Evolutionary conservation across 2,888 invertebrate species (phyloP).

Genomic region (Norana najaformis): DNA sequence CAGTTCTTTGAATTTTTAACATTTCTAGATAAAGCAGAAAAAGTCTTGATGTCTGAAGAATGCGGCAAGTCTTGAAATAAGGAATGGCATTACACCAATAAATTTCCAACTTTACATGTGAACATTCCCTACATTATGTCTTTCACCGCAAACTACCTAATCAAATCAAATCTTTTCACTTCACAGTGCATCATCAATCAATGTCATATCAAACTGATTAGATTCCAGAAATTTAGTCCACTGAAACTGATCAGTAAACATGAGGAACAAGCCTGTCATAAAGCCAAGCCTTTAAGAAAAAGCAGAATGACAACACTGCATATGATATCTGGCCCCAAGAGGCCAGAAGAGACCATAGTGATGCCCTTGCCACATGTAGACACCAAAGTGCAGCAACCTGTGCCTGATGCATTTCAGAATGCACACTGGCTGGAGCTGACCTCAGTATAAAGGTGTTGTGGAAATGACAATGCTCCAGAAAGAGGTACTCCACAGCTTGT

Average conservation of each 20-base stretch:
- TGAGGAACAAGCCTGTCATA: not conserved
- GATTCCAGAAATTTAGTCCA: not conserved
- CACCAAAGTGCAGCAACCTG: not conserved
- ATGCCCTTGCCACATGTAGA: not conserved
- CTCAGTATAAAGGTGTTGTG: not conserved
- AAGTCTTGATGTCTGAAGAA: not conserved
- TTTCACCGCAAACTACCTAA: too few species aligned
- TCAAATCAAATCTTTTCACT: too few species aligned
- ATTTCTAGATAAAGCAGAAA: constrained; percentile 33
- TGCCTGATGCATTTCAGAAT: not conserved
- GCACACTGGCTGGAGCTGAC: not conserved
- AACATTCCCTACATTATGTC: not conserved
- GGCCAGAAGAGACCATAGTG: not conserved
- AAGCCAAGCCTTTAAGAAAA: not conserved
- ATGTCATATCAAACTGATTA: not conserved
- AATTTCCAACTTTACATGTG: not conserved
- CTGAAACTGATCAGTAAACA: not conserved
- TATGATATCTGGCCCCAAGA: not conserved
- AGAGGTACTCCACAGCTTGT: not conserved
- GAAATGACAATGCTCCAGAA: not conserved
- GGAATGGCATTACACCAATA: not conserved
- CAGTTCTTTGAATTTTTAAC: constrained; percentile 26
- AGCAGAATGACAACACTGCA: not conserved
- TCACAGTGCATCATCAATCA: not conserved
- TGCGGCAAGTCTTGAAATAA: not conserved